phyloP scores from a whole-genome alignment of 2,797 vertebrate species.

The Xenopus petersii region DNA sequence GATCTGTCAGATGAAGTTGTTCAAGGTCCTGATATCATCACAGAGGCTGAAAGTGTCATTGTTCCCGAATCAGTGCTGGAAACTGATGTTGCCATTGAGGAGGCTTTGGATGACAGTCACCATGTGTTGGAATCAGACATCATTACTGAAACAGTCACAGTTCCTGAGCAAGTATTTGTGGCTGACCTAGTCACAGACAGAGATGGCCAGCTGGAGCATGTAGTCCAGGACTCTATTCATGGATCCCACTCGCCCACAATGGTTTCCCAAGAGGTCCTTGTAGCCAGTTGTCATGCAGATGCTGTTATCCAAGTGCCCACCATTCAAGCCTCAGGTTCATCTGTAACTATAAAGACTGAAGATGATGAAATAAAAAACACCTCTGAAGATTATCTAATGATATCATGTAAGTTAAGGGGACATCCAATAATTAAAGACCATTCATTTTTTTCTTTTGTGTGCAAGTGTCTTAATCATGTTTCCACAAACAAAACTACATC shows the following conservation, averaged over 20 bases:
- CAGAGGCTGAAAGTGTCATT: slow-evolving; percentile 87
- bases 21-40: slow-evolving; percentile 85
- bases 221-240: slow-evolving; percentile 72
- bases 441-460: no score
- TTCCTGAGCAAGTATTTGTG: slow-evolving; percentile 93
- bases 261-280: slow-evolving; percentile 91
- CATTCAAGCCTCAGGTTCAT: slow-evolving; percentile 74
- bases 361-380: slow-evolving; percentile 88
- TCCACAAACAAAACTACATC: no score
- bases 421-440: no score
- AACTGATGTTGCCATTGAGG: slow-evolving; percentile 89
- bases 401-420: slow-evolving; percentile 81
- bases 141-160: slow-evolving; percentile 72
- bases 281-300: slow-evolving; percentile 82
- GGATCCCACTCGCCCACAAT: slow-evolving; percentile 71
- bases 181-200: slow-evolving; percentile 86
- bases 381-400: slow-evolving; percentile 98
- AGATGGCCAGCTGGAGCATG: slow-evolving; percentile 82
- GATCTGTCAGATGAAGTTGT: slow-evolving; percentile 88
- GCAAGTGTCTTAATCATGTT: no score
- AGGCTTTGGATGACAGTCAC: slow-evolving; percentile 80
- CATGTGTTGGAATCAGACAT: slow-evolving; percentile 84
- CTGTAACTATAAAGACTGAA: slow-evolving; percentile 85
- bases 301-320: slow-evolving; percentile 83
- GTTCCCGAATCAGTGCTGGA: slow-evolving; percentile 90